These are phyloP conservation scores for Hoplostethus mediterraneus DNA, from an alignment of 2,797 vertebrate genomes.

Conservation along the genomic window DNA sequence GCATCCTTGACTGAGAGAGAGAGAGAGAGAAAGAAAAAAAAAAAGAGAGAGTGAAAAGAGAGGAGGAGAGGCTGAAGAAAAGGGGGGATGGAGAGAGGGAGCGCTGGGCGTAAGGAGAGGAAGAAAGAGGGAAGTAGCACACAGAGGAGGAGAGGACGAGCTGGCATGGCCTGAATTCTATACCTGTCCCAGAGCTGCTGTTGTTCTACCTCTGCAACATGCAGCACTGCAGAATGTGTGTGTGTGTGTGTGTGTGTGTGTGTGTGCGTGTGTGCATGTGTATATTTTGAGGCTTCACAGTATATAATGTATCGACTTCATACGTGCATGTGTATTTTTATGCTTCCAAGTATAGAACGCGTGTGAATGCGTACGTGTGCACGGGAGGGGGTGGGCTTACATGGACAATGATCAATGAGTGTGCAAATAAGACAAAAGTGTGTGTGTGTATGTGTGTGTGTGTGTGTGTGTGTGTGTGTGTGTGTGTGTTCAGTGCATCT, in stretches of 20 bases:
- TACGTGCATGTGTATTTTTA: slow-evolving; percentile 4
- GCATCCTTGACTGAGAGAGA: slow-evolving; percentile 63
- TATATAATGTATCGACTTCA: no score
- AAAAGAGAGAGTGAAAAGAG: slow-evolving; percentile 17
- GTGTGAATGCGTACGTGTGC: slow-evolving; percentile 8
- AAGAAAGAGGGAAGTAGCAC: slow-evolving; percentile 44
- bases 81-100: neutral
- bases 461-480: neutral
- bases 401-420: slow-evolving; percentile 33
- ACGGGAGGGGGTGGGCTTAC: slow-evolving; percentile 1
- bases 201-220: slow-evolving; percentile 64
- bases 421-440: slow-evolving; percentile 7
- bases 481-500: slow-evolving; percentile 7
- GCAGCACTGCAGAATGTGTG: slow-evolving; percentile 72
- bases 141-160: slow-evolving; percentile 42
- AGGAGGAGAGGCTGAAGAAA: slow-evolving; percentile 23
- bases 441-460: neutral
- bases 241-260: slow-evolving; percentile 23
- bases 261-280: slow-evolving; percentile 5
- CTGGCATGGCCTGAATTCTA: slow-evolving; percentile 69
- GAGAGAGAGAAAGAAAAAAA: rapidly evolving
- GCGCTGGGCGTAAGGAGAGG: slow-evolving; percentile 13
- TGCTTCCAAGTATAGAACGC: slow-evolving; percentile 16
- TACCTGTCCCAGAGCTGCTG: slow-evolving; percentile 60
- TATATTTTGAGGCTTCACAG: neutral